phyloP scores from a whole-genome alignment of 2,797 vertebrate genomes.

The Carapus acus region DNA sequence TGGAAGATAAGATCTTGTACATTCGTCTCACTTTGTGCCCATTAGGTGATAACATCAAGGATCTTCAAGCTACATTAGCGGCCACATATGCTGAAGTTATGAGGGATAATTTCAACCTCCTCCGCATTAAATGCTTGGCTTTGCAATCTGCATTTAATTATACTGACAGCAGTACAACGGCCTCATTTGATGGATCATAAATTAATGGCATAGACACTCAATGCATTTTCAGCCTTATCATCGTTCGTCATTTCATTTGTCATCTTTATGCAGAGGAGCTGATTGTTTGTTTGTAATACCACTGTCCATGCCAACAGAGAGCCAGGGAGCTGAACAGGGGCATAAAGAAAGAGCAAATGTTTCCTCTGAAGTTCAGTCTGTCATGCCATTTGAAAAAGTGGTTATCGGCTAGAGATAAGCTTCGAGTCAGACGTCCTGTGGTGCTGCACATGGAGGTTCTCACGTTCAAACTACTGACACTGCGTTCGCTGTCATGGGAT shows the following conservation, averaged over 20 bases:
- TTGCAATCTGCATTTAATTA: constrained; percentile 69
- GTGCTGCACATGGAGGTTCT: constrained; percentile 18
- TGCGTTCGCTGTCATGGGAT: constrained; percentile 9
- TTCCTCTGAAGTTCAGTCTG: constrained; percentile 17
- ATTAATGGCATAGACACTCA: constrained; percentile 50
- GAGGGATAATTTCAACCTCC: constrained; percentile 63
- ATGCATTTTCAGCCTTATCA: constrained; percentile 58
- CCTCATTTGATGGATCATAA: constrained; percentile 51
- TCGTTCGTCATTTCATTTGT: constrained; percentile 57
- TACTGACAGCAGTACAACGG: constrained; percentile 48
- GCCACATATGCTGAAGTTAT: constrained; percentile 52
- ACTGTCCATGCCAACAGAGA: constrained; percentile 3
- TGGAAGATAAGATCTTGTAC: constrained; percentile 45
- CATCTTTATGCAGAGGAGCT: constrained; percentile 40
- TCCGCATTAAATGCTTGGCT: constrained; percentile 66
- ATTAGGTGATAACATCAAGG: constrained; percentile 60
- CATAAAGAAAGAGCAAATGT: constrained; percentile 13
- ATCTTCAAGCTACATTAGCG: constrained; percentile 66
- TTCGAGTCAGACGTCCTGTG: constrained; percentile 30
- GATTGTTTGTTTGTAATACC: constrained; percentile 32
- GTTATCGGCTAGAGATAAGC: constrained; percentile 28
- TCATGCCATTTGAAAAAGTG: constrained; percentile 37
- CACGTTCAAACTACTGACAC: constrained; percentile 21
- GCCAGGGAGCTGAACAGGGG: constrained; percentile 13
- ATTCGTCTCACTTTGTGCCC: constrained; percentile 62